phyloP scores from a whole-genome alignment of 1,140 invertebrate species.

The Limonius californicus region DNA sequence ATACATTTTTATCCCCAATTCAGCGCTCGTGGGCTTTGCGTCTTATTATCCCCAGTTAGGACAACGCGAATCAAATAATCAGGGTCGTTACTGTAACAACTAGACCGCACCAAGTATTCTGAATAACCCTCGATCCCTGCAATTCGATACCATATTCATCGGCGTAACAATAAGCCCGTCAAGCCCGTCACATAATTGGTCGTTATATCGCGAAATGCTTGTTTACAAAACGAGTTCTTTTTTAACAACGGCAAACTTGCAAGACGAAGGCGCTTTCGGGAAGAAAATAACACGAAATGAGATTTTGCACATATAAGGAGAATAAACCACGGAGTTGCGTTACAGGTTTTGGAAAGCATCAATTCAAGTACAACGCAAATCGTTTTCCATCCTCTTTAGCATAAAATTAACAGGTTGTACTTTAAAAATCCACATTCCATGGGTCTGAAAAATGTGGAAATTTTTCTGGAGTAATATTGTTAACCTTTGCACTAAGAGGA shows the following conservation, averaged over 20 bases:
- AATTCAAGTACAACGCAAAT: too few relatives aligned
- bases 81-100: conserved; percentile 17
- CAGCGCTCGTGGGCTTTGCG: conserved; percentile 11
- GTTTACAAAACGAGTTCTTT: conserved; percentile 5
- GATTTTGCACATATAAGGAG: too few relatives aligned
- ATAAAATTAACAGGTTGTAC: too few relatives aligned
- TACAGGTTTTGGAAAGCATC: too few relatives aligned
- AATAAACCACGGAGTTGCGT: too few relatives aligned
- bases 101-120: conserved; percentile 11
- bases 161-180: conserved; percentile 4
- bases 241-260: conserved; percentile 2
- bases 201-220: conserved; percentile 9
- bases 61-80: conserved; percentile 17
- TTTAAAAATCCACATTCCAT: too few relatives aligned
- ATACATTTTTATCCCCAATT: conserved; percentile 19
- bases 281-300: too few relatives aligned
- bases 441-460: too few relatives aligned
- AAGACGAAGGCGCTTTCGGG: too few relatives aligned
- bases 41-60: conserved; percentile 22
- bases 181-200: conserved; percentile 9
- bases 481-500: too few relatives aligned
- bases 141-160: conserved; percentile 12
- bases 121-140: conserved; percentile 9
- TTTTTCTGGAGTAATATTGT: too few relatives aligned
- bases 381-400: too few relatives aligned